These are phyloP conservation scores for Suncus etruscus DNA, from an alignment of 2,113 vertebrate species.

Conservation along the genomic window DNA sequence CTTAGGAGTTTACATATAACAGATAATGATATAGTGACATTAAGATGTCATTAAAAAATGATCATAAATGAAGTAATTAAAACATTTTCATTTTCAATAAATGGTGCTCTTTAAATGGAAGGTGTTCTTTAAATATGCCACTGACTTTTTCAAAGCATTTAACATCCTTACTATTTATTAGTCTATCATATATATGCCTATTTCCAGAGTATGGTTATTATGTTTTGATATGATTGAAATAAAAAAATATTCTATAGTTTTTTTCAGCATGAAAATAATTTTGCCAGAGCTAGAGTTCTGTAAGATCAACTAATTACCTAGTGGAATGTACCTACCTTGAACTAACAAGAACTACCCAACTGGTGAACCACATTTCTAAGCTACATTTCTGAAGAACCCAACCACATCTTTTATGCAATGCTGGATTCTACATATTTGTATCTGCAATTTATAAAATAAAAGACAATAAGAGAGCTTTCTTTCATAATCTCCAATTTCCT, in stretches of 20 bases:
- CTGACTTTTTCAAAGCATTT: not conserved
- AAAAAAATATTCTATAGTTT: too few species aligned
- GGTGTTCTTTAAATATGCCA: not conserved
- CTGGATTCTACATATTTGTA: not conserved
- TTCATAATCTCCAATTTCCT: not conserved
- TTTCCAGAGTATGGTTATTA: not conserved
- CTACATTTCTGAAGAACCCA: too few species aligned
- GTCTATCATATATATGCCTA: not conserved
- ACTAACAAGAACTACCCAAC: not conserved
- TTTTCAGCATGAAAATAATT: not conserved
- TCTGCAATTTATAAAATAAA: constrained; percentile 16
- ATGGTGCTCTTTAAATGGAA: constrained; percentile 40
- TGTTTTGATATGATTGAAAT: not conserved
- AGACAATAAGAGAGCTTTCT: not conserved
- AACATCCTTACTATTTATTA: not conserved
- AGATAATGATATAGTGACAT: constrained; percentile 46
- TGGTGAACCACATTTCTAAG: not conserved
- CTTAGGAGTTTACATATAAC: constrained; percentile 40
- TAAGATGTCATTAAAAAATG: constrained; percentile 42
- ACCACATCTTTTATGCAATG: too few species aligned
- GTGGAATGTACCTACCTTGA: not conserved
- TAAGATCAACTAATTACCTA: not conserved
- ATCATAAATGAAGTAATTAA: constrained; percentile 44
- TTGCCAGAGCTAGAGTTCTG: not conserved
- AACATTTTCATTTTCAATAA: constrained; percentile 35